These are phyloP conservation scores for Holothuria leucospilota DNA, from an alignment of 53 echinoderm and acorn worm species.

Conservation along the genomic window DNA sequence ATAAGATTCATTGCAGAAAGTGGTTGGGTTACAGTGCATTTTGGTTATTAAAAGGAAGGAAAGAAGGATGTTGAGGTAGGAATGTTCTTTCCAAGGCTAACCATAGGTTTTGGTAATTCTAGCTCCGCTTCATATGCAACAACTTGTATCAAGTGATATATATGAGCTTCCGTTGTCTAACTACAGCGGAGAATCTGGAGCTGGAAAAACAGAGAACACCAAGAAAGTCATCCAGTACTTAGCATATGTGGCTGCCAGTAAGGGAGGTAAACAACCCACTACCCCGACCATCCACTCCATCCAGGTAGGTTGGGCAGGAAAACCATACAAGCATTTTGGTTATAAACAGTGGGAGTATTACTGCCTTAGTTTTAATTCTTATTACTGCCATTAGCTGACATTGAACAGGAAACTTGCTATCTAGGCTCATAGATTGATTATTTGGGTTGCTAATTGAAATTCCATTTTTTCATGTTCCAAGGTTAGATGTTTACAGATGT, in stretches of 20 bases:
- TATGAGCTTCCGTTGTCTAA: background rate
- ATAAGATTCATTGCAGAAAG: too few relatives aligned
- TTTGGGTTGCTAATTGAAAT: too few relatives aligned
- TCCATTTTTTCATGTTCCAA: too few relatives aligned
- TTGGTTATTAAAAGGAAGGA: too few relatives aligned
- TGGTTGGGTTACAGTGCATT: too few relatives aligned
- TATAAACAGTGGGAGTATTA: background rate
- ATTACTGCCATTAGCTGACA: background rate
- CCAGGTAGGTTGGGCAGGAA: conserved; percentile 71
- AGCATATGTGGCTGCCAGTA: conserved; percentile 91
- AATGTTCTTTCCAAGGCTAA: too few relatives aligned
- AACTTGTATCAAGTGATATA: background rate
- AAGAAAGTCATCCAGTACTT: conserved; percentile 99
- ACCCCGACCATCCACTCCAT: conserved; percentile 78
- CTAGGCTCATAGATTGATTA: too few relatives aligned
- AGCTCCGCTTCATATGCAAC: too few relatives aligned
- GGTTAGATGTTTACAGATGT: too few relatives aligned
- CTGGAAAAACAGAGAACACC: conserved; percentile 99
- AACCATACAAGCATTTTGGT: background rate
- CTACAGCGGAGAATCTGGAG: conserved; percentile 96
- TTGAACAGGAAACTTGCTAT: too few relatives aligned
- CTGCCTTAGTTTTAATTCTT: background rate
- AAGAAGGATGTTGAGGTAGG: too few relatives aligned
- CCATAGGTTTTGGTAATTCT: too few relatives aligned
- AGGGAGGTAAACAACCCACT: conserved; percentile 56